A percentile compares a stretch with the other conserved stretches of the same genome.
These are phyloP conservation scores for Chiloscyllium punctatum DNA, from an alignment of 2,797 vertebrate genomes.

Conservation along the genomic window DNA sequence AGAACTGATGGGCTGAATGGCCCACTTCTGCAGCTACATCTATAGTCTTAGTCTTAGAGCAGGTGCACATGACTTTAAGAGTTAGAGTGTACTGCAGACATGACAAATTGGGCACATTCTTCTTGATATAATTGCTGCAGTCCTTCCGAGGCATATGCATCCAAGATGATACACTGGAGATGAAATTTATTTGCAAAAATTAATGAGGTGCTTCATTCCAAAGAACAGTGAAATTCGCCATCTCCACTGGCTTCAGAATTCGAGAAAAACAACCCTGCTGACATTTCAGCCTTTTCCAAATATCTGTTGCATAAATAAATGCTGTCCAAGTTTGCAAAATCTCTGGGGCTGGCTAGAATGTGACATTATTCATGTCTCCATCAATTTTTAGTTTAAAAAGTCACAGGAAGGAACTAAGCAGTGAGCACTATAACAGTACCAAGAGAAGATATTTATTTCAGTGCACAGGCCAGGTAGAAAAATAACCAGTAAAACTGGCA, in stretches of 20 bases:
- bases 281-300: neutral
- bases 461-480: too few relatives aligned
- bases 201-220: neutral
- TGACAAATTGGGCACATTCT: neutral
- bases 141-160: too few relatives aligned
- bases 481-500: too few relatives aligned
- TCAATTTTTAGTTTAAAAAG: neutral
- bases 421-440: neutral
- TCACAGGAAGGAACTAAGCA: neutral
- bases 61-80: neutral
- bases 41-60: neutral
- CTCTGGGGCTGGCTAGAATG: too few relatives aligned
- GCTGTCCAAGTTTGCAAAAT: neutral
- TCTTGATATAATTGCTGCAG: neutral
- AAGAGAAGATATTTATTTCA: neutral
- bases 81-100: neutral
- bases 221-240: neutral
- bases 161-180: neutral
- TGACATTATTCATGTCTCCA: neutral
- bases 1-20: too few relatives aligned
- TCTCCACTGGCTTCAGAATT: neutral
- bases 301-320: neutral
- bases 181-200: neutral
- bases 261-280: neutral
- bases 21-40: too few relatives aligned